A percentile compares a stretch with the other conserved stretches of the same genome.
Evolutionary conservation across 2,888 invertebrate genomes (phyloP).

Genomic region (Dynastes tityus): DNA sequence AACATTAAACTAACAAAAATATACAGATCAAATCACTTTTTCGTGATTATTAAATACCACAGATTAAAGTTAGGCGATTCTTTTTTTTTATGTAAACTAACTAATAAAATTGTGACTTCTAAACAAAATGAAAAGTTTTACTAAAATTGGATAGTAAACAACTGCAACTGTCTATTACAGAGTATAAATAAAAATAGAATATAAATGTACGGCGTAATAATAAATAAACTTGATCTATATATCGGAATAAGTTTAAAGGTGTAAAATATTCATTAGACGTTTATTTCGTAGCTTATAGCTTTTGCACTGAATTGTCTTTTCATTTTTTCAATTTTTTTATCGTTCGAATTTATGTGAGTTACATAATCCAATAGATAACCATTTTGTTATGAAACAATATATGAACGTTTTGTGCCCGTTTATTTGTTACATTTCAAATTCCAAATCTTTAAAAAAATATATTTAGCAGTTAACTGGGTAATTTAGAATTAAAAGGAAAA

Average conservation of each 20-base stretch:
- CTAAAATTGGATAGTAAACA: conserved; percentile 4
- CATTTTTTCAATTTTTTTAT: too few species aligned
- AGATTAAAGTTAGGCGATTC: conserved; percentile 48
- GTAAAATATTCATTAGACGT: too few species aligned
- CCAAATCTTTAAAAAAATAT: too few species aligned
- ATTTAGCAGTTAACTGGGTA: too few species aligned
- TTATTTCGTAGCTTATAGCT: too few species aligned
- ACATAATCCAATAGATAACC: too few species aligned
- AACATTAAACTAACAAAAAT: conserved; percentile 53
- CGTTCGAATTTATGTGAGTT: too few species aligned
- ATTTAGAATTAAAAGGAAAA: too few species aligned
- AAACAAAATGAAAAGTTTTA: conserved; percentile 20
- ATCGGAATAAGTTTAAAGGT: not conserved
- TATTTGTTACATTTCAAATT: too few species aligned
- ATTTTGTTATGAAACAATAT: too few species aligned
- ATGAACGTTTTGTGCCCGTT: too few species aligned
- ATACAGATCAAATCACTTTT: conserved; percentile 52
- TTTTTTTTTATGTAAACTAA: not conserved
- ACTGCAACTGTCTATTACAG: conserved; percentile 44
- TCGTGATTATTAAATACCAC: conserved; percentile 51
- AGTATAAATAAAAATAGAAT: conserved; percentile 23
- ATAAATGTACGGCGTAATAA: conserved; percentile 11
- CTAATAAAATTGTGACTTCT: conserved; percentile 23
- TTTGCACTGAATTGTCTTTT: too few species aligned
- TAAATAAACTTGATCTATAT: conserved; percentile 16